Conservation (phyloP, 2,888 invertebrate genomes). For the Phengaris arion region DNA sequence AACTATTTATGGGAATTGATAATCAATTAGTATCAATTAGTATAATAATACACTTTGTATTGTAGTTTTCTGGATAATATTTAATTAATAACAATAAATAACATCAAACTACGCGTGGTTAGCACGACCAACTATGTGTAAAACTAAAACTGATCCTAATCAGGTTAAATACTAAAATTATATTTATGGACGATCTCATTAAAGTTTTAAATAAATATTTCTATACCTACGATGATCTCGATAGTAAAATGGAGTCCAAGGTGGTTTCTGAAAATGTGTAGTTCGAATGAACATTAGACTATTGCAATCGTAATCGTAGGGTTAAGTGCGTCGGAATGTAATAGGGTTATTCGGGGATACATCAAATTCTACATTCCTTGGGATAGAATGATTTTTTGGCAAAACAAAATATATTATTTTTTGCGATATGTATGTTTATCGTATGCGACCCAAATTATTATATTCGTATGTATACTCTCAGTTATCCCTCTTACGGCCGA, state of each 20-base stretch:
- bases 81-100: background rate
- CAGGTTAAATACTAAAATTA: no score
- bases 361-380: slow-evolving; percentile 71
- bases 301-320: slow-evolving; percentile 59
- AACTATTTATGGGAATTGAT: background rate
- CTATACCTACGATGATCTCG: background rate
- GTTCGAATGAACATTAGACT: slow-evolving; percentile 61
- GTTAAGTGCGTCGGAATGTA: slow-evolving; percentile 57
- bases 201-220: background rate
- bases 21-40: no score
- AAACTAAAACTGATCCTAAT: no score
- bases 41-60: no score
- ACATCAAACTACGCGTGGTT: background rate
- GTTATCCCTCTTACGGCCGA: slow-evolving; percentile 46
- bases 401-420: slow-evolving; percentile 33
- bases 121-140: no score
- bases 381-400: slow-evolving; percentile 56
- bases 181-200: no score
- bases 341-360: slow-evolving; percentile 63
- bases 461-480: slow-evolving; percentile 45
- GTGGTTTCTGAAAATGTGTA: slow-evolving; percentile 62
- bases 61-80: background rate
- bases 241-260: slow-evolving; percentile 37
- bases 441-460: slow-evolving; percentile 46
- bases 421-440: slow-evolving; percentile 42